Percentiles rank a stretch among this genome's conserved stretches.
Evolutionary conservation across 35 echinoderm and acorn worm species (phyloP).

Genomic region (Patiria miniata): DNA sequence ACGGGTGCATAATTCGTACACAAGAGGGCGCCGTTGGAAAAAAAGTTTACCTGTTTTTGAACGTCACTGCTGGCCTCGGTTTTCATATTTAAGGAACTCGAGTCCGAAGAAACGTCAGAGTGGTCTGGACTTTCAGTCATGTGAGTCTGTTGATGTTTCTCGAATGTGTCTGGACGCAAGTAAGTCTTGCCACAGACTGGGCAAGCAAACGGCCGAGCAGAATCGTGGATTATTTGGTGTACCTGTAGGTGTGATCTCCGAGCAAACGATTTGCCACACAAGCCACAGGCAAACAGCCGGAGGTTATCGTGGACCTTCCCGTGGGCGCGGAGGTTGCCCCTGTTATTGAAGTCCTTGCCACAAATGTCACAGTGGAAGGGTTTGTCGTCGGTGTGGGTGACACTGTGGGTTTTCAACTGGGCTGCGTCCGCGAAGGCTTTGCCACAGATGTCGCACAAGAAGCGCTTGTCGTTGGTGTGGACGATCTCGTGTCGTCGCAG

Average conservation of each 20-base stretch:
- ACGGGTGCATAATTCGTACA: too few relatives aligned
- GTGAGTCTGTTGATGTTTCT: too few relatives aligned
- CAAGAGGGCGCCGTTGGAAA: too few relatives aligned
- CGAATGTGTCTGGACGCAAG: too few relatives aligned
- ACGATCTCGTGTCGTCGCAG: background rate
- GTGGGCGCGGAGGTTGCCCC: slow-evolving; percentile 27
- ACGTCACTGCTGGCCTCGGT: too few relatives aligned
- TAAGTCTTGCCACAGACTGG: too few relatives aligned
- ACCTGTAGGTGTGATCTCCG: slow-evolving; percentile 13
- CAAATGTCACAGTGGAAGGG: slow-evolving; percentile 38
- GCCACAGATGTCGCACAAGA: background rate
- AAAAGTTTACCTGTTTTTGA: too few relatives aligned
- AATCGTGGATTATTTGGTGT: slow-evolving; percentile 16
- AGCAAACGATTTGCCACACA: slow-evolving; percentile 38
- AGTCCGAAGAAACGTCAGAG: too few relatives aligned
- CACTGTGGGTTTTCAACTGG: background rate
- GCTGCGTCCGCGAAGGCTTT: background rate
- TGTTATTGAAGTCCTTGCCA: slow-evolving; percentile 35
- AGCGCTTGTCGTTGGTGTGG: background rate
- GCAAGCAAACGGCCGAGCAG: too few relatives aligned
- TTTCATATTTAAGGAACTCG: too few relatives aligned
- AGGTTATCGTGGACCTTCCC: slow-evolving; percentile 9
- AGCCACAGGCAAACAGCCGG: slow-evolving; percentile 31
- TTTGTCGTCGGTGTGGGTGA: background rate
- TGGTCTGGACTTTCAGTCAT: too few relatives aligned